Evolutionary conservation across 2,113 vertebrate species (phyloP).

Genomic region (Indri indri): DNA sequence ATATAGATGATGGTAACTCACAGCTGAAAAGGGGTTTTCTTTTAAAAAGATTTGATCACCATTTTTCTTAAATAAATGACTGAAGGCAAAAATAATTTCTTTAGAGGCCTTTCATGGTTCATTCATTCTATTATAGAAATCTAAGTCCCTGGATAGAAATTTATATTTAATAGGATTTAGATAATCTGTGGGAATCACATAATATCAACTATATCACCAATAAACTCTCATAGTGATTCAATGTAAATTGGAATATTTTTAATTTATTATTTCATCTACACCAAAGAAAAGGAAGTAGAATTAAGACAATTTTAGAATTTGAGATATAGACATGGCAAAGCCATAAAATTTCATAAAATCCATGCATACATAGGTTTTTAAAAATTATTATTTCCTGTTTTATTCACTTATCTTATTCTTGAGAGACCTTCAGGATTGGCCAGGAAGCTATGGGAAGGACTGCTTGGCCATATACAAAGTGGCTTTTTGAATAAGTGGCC

Average conservation of each 20-base stretch:
- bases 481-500: conserved; percentile 85
- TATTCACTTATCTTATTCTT: background rate
- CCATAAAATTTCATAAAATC: background rate
- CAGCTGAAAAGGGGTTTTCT: conserved; percentile 4
- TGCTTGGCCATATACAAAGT: conserved; percentile 78
- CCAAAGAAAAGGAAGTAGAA: background rate
- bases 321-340: background rate
- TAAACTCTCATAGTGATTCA: background rate
- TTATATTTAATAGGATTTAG: background rate
- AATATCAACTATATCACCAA: background rate
- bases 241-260: background rate
- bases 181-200: background rate
- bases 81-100: background rate
- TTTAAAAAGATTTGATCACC: background rate
- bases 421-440: background rate
- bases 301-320: conserved; percentile 1
- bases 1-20: background rate
- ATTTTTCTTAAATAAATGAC: background rate
- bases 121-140: background rate
- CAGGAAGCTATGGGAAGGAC: background rate
- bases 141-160: background rate
- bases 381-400: background rate
- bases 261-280: conserved; percentile 3
- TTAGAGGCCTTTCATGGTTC: background rate
- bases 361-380: background rate